These are phyloP conservation scores for Agelastica alni DNA, from an alignment of 2,888 invertebrate species.

Conservation along the genomic window DNA sequence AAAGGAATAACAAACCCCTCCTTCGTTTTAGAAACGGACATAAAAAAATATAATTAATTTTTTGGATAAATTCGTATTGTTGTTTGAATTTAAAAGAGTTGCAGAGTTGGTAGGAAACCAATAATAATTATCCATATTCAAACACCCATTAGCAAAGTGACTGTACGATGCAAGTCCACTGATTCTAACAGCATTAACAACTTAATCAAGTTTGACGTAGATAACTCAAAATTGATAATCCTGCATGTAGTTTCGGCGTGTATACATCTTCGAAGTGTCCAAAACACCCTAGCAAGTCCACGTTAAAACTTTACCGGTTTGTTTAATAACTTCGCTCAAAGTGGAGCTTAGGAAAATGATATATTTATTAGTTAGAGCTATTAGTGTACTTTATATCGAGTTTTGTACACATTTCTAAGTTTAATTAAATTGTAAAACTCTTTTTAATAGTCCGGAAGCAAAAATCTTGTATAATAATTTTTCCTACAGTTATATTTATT, in stretches of 20 bases:
- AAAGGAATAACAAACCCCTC: too few species aligned
- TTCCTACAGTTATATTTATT: too few species aligned
- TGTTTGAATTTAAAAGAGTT: too few species aligned
- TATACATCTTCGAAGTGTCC: slow-evolving; percentile 10
- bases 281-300: slow-evolving; percentile 12
- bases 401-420: slow-evolving; percentile 33
- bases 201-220: slow-evolving; percentile 17
- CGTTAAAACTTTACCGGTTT: slow-evolving; percentile 22
- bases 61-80: too few species aligned
- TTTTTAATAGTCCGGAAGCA: slow-evolving; percentile 12
- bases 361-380: slow-evolving; percentile 38
- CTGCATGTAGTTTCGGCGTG: slow-evolving; percentile 4
- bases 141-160: too few species aligned
- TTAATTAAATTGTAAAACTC: slow-evolving; percentile 35
- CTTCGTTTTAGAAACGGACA: too few species aligned
- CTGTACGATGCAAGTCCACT: neutral
- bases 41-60: too few species aligned
- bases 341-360: slow-evolving; percentile 38
- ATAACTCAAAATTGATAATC: slow-evolving; percentile 19
- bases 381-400: slow-evolving; percentile 27
- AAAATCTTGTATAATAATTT: too few species aligned
- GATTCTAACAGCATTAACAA: slow-evolving; percentile 3
- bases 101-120: too few species aligned
- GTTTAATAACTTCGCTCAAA: slow-evolving; percentile 35
- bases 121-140: too few species aligned